Evolutionary conservation across 2,888 invertebrate genomes (phyloP).

Genomic region (Netelia virgata): DNA sequence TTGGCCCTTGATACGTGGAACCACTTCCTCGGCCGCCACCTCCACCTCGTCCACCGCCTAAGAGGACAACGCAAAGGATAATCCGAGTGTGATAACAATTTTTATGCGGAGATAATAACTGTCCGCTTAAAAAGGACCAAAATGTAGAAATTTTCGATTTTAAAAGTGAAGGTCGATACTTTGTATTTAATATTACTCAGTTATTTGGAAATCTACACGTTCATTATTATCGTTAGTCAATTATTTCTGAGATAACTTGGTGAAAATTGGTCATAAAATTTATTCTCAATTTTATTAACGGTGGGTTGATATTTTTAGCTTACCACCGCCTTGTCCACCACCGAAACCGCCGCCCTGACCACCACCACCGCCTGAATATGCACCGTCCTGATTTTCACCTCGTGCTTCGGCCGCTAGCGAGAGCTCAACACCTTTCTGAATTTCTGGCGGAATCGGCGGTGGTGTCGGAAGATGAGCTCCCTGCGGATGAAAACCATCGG

Average conservation of each 20-base stretch:
- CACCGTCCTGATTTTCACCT: constrained; percentile 80
- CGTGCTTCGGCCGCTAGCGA: constrained; percentile 81
- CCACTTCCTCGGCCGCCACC: constrained; percentile 69
- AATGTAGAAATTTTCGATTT: too few relatives aligned
- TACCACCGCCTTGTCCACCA: constrained; percentile 53
- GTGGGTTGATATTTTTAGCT: neutral
- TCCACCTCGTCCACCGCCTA: constrained; percentile 66
- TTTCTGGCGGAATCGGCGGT: constrained; percentile 82
- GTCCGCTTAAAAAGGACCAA: too few relatives aligned
- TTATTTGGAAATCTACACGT: too few relatives aligned
- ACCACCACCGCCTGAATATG: constrained; percentile 73
- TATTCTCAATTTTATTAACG: neutral
- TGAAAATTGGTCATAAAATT: too few relatives aligned
- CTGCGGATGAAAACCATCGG: constrained; percentile 79
- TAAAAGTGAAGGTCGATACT: too few relatives aligned
- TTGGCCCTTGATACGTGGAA: constrained; percentile 77
- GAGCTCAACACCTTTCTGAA: constrained; percentile 80
- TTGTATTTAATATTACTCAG: too few relatives aligned
- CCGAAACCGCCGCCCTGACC: constrained; percentile 63
- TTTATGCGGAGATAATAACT: too few relatives aligned
- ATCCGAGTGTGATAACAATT: neutral
- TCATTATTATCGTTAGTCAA: too few relatives aligned
- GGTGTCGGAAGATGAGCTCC: constrained; percentile 81
- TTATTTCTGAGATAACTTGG: too few relatives aligned
- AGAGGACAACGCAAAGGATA: neutral